Evolutionary conservation across 2,888 invertebrate species (phyloP).

Genomic region (Apamea sordens): DNA sequence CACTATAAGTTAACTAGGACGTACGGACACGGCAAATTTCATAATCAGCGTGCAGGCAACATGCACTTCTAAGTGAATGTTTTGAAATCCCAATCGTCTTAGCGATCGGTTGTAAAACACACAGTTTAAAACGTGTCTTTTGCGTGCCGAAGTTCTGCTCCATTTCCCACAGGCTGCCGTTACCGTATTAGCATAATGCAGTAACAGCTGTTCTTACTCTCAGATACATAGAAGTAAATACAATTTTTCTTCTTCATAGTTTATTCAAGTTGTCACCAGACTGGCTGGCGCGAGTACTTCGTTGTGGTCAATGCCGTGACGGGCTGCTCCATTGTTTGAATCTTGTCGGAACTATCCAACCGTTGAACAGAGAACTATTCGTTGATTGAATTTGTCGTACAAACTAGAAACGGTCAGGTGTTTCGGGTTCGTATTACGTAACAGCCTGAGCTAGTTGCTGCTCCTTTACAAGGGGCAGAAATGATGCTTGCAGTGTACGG

Average conservation of each 20-base stretch:
- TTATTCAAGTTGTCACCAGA: constrained; percentile 67
- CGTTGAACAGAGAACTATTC: constrained; percentile 59
- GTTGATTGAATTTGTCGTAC: constrained; percentile 50
- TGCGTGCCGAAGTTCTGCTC: constrained; percentile 49
- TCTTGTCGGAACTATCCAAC: constrained; percentile 66
- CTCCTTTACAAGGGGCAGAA: neutral
- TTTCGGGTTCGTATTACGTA: constrained; percentile 32
- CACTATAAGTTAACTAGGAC: constrained; percentile 16
- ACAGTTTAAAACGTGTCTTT: constrained; percentile 34
- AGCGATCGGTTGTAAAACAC: constrained; percentile 26
- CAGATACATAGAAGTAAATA: constrained; percentile 47
- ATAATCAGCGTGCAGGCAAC: constrained; percentile 25
- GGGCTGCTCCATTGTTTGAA: constrained; percentile 69
- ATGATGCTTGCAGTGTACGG: neutral
- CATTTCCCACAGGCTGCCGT: constrained; percentile 45
- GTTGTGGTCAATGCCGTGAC: constrained; percentile 76
- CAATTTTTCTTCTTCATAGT: constrained; percentile 26
- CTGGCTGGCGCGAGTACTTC: constrained; percentile 69
- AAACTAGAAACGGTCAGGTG: constrained; percentile 52
- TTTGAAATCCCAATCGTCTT: constrained; percentile 33
- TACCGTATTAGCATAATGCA: constrained; percentile 34
- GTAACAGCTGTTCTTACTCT: constrained; percentile 50
- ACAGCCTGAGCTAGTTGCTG: constrained; percentile 10
- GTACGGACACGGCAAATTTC: constrained; percentile 20
- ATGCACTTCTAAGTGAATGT: constrained; percentile 28